Conservation (phyloP, 1,140 invertebrate species). For the Cepaea nemoralis region DNA sequence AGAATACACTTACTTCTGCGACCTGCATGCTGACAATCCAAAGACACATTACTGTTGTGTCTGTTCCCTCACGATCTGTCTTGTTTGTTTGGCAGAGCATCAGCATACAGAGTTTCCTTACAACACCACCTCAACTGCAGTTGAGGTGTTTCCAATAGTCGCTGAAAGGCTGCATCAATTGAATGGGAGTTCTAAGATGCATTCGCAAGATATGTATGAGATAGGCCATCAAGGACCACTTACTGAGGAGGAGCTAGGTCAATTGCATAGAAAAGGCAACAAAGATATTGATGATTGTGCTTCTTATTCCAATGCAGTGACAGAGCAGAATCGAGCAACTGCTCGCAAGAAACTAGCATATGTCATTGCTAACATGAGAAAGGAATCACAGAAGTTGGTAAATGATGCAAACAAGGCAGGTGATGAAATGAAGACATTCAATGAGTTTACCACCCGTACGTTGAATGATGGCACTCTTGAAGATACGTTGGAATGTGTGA, state of each 20-base stretch:
- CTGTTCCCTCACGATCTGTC: conserved; percentile 18
- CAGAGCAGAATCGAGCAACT: conserved; percentile 20
- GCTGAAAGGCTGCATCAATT: conserved; percentile 23
- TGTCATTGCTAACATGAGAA: conserved; percentile 7
- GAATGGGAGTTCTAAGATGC: conserved; percentile 31
- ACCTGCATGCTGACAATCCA: background rate
- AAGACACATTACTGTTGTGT: conserved; percentile 22
- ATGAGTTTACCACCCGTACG: conserved; percentile 1
- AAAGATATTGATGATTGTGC: conserved; percentile 29
- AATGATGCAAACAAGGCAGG: background rate
- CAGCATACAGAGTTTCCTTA: conserved; percentile 8
- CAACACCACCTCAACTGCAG: background rate
- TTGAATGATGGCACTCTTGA: background rate
- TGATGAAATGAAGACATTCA: background rate
- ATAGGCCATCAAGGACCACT: conserved; percentile 2
- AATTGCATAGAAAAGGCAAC: background rate
- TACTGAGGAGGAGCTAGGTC: background rate
- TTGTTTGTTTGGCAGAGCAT: conserved; percentile 1
- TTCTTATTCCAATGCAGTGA: conserved; percentile 22
- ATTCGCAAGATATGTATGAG: conserved; percentile 18
- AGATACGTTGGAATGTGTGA: background rate
- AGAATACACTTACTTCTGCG: conserved; percentile 18
- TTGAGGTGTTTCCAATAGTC: conserved; percentile 21
- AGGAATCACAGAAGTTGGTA: background rate
- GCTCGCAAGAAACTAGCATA: conserved; percentile 2